Base-by-base conservation (phyloP, 2,113 vertebrate species). In the Rhynchomys soricoides region DNA sequence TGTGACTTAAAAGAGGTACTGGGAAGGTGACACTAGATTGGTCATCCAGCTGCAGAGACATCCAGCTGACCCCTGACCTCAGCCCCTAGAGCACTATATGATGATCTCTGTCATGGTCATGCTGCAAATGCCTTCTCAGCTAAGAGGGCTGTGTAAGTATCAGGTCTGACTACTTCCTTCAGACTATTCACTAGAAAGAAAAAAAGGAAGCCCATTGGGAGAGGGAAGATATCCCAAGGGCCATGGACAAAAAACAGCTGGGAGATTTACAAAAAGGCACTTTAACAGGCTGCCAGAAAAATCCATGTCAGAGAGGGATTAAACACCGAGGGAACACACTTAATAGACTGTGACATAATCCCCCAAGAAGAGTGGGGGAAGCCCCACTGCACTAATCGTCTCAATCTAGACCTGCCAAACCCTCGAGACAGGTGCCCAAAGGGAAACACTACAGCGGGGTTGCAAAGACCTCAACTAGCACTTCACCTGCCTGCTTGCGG, bases 321-420 rank as follows among this genome's bases (percentile, higher is more conserved):
- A 91, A 96, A 88, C 52, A 87, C 93, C 45, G 0, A 96, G 94
- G 97, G 94, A 97, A 62, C 70, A 31, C 0, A 37, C 96, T 83
- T 96, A 97, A 93, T 57, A 97, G 95, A 93, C 74, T 50, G 45
- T 90, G 96, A 96, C 94, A 96, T 97, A 96, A 97, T 96, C 95
- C 96, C 96, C 94, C 92, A 96, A 96, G 97, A 94, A 97, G 90
- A 94, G 92, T 70, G 85, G 90, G 93, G 73, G 90, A 75, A 85
- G 70, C 81, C 90, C 85, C 71, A 82, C 4, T 5, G 77, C 8
- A 50, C 66, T 92, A 95, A 96, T 96, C 91, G 29, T 74, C 89
- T 94, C 92, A 96, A 96, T 93, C 95, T 70, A 93, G 86, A 66
- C 45, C 62, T 91, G 95, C 95, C 95, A 90, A 94, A 26, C 77